A percentile compares a stretch with the other conserved stretches of the same genome.
phyloP scores from a whole-genome alignment of 1,140 invertebrate species.

The Heliothis virescens region DNA sequence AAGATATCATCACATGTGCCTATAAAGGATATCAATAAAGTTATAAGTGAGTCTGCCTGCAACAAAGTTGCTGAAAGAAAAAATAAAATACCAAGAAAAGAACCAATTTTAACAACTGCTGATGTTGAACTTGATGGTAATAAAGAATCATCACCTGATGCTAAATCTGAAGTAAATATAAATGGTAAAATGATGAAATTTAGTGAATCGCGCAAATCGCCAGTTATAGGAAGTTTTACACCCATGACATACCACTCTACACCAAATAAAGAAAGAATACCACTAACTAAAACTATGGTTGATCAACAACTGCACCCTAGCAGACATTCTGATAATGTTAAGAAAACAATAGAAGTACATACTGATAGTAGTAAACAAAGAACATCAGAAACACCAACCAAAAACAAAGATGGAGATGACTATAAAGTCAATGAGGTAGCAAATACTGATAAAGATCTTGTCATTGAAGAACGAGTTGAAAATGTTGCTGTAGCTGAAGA shows the following conservation, averaged over 20 bases:
- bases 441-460: conserved; percentile 21
- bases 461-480: conserved; percentile 23
- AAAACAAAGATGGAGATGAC: conserved; percentile 49
- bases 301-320: conserved; percentile 78
- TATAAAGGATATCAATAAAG: conserved; percentile 69
- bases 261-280: conserved; percentile 80
- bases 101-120: conserved; percentile 44
- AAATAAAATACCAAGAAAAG: conserved; percentile 56
- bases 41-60: conserved; percentile 64
- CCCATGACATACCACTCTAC: conserved; percentile 81
- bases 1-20: conserved; percentile 67
- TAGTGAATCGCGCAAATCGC: conserved; percentile 79
- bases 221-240: conserved; percentile 74
- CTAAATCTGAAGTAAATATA: conserved; percentile 72
- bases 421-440: conserved; percentile 34
- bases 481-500: conserved; percentile 11
- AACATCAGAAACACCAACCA: conserved; percentile 55
- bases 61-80: conserved; percentile 69
- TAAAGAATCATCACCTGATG: conserved; percentile 58
- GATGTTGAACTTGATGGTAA: conserved; percentile 55
- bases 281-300: conserved; percentile 82
- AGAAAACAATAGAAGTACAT: conserved; percentile 82
- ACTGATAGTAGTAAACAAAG: conserved; percentile 75
- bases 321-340: conserved; percentile 79
- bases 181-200: conserved; percentile 79